Base-by-base conservation (phyloP, 2,888 invertebrate species). In the Eupithecia subfuscata region DNA sequence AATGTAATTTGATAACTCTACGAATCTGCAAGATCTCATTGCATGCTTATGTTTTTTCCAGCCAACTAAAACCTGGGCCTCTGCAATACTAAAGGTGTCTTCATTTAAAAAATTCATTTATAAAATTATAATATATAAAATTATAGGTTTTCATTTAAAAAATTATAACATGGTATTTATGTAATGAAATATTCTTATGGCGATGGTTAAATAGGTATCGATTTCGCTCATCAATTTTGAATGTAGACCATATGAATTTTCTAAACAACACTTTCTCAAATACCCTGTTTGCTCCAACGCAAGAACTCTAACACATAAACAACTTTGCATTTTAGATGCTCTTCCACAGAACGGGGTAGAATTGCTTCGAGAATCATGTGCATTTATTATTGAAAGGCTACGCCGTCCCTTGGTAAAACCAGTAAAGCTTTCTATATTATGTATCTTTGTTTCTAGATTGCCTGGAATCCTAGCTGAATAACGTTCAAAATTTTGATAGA, bases 331-430 rank as follows among this genome's bases (percentile, higher is more conserved):
- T 64, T 74, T 67, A 65, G 52, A 74, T 69, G 25, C 18, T 64
- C 40, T 70, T 71, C 56, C 45, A 34, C 45, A 67, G 52, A 60
- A 75, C 43, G 65, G 70, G 67, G 64, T 71, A 60, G 67, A 72
- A 74, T 74, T 65, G 74, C 74, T 74, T 56, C 56, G 48, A 69
- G 74, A 65, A 68, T 14, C 71, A 68, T 52, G 40, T 63, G 7
- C 73, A 77, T 77, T 70, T 74, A 77, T 74, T 77, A 74, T 76
- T 74, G 69, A 76, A 71, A 65, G 48, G 22, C 48, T 37, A 37
- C 65, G 22, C 43, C 40, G 65, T 72, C 12, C 25, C 48, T 25
- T 18, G 22, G 45, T 68, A 43, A 65, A n/a, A n/a, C n/a, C n/a
- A n/a, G n/a, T n/a, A n/a, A n/a, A 14, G 34, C 48, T 48, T 37